Conservation (phyloP, 1,140 invertebrate species). For the Zaprionus africanus region DNA sequence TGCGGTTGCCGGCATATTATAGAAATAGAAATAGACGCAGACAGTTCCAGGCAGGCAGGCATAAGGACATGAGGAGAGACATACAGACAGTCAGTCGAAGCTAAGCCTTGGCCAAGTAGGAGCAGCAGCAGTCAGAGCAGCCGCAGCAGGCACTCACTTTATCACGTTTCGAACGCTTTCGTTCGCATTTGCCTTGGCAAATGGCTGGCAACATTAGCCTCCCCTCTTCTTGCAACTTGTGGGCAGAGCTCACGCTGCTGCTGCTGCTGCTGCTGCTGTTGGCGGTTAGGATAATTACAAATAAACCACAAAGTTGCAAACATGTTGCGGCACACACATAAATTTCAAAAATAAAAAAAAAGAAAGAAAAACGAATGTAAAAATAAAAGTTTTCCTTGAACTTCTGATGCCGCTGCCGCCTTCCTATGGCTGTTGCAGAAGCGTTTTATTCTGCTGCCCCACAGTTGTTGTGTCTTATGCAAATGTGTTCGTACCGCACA, state of each 20-base stretch:
- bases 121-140: background rate
- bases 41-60: constrained; percentile 4
- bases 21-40: constrained; percentile 31
- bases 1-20: constrained; percentile 40
- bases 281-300: constrained; percentile 74
- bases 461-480: constrained; percentile 72
- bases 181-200: constrained; percentile 64
- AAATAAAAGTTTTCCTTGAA: constrained; percentile 56
- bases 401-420: constrained; percentile 40
- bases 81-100: background rate
- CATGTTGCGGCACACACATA: constrained; percentile 66
- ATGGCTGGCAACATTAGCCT: constrained; percentile 65
- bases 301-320: constrained; percentile 81
- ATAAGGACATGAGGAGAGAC: background rate
- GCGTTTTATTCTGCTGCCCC: constrained; percentile 59
- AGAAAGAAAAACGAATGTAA: constrained; percentile 22
- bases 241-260: constrained; percentile 55
- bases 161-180: constrained; percentile 69
- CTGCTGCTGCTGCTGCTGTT: constrained; percentile 45
- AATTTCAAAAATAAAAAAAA: constrained; percentile 48
- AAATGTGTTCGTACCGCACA: constrained; percentile 54
- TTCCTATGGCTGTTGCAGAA: constrained; percentile 34
- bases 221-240: background rate
- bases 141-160: constrained; percentile 57
- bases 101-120: background rate